Base-by-base conservation (phyloP, 2,888 invertebrate species). In the Horisme vitalbata region DNA sequence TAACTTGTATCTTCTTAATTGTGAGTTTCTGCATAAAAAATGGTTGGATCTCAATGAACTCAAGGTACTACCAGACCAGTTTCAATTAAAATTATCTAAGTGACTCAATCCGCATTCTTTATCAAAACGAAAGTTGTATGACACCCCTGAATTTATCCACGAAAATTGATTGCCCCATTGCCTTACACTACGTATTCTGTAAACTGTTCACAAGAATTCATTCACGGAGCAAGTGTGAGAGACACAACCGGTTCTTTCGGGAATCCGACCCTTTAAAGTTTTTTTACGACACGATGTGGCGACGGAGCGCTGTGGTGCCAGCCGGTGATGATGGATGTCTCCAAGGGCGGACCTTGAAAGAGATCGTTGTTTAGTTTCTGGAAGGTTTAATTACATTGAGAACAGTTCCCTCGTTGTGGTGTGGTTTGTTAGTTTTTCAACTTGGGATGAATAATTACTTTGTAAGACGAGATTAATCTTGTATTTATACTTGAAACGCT, bases 211-310 rank as follows among this genome's bases (percentile, higher is more conserved):
- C 47, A 56, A 55, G 53, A 54, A 47, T 54, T 52, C 56, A 59
- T 59, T 59, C 56, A 59, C 55, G 49, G 21, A 28, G 38, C 44
- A 43, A 50, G 52, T 64, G 67, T 63, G 69, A 55, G 65, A 67
- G 52, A 45, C 55, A 28, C 52, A 68, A 74, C 71, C 63, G 70
- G 72, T 72, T 63, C 26, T 33, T 59, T 58, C 45, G 59, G 65
- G 69, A 71, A 73, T 66, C 47, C 57, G 63, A 69, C 65, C 65
- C 60, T 65, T 63, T 49, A 60, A 55, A 51, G 47, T 65, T 62
- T 65, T 61, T 59, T 46, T 45, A 61, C 56, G 55, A 52, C 56
- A 59, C 37, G 11, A 49, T 50, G 60, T 59, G 59, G 53, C 59
- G 63, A 63, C 55, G 49, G 51, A 55, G 52, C 53, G 39, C 41